Base-by-base conservation (phyloP, 2,888 invertebrate species). In the Resseliella maxima region DNA sequence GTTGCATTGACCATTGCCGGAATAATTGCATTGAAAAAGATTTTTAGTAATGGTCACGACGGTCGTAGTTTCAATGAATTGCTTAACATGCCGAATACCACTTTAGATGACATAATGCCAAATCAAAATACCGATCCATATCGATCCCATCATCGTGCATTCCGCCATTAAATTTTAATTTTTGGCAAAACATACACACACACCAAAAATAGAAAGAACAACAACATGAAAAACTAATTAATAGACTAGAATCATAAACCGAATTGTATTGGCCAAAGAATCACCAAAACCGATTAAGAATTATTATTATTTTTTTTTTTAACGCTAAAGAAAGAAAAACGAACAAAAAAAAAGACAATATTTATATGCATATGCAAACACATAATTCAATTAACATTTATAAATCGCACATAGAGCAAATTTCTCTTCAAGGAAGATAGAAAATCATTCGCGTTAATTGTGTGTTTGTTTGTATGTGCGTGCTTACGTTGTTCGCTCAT, bases 1-100 rank as follows among this genome's bases (percentile, higher is more conserved):
- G 94, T 95, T 85, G 95, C 95, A 1, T 90, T 95, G 87, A 94
- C 95, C 87, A 94, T 95, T 88, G 94, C 95, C 87, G 94, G 94
- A 86, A 94, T 95, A 87, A 94, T 95, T 88, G 94, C 94, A 35
- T 90, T 95, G 88, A 95, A 94, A 92, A 95, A 95, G 90, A 92
- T 95, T 88, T 94, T 95, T 91, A 93, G 94, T 87, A 94, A 94
- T 88, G 94, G 94, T 88, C 91, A 92, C 87, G 92, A 93, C 87
- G 93, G 35, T 87, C 92, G 93, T 87, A 83, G 83, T 83, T 83
- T 83, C 38, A 83, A 83, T 83, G 83, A 83, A 83, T 83, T 83
- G 38, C 8, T 38, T 38, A 38, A n/a, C 21, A 83, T 83, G 83
- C 83, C 83, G 41, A 38, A 38, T n/a, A 27, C 38, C 38, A 38